Evolutionary conservation across 2,888 invertebrate genomes (phyloP), one percentile per base, ranked within the genome.

Genomic region (Meandrusa payeni): DNA sequence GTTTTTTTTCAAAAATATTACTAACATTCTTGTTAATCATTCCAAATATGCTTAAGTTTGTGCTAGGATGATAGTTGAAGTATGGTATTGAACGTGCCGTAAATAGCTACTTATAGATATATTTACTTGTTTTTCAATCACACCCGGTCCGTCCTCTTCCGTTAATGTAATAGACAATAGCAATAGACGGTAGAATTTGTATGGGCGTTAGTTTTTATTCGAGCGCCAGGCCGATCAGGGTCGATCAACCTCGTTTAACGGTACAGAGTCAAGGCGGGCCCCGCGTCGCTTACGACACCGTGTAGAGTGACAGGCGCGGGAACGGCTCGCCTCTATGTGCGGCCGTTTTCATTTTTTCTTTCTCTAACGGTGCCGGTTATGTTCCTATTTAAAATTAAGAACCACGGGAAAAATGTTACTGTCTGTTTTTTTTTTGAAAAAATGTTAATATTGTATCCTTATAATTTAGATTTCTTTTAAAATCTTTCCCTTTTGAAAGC

Each of bases 181-280:
- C 61, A 62, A 39, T n/a, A n/a, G 34, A 43, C 46, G 45, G 41
- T 27, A 22, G 28, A 33, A 39, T 54, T 52, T 54, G 52, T 55
- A 49, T 46, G 44, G 46, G 51, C 24, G 32, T 24, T 7, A 29
- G 37, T 43, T 44, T 44, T 44, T 44, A 33, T 33, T 15, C 40
- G 54, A 52, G 59, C 64, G 60, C 61, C 63, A 55, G 59, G 50
- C 52, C 50, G 55, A 51, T 50, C 64, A 51, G 57, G 79, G 80
- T 80, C 77, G 76, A 77, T 79, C 71, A 80, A 80, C 80, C 67
- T 76, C 46, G 62, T 64, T 64, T 74, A 80, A 80, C 80, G 79
- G 79, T 59, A 66, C 47, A 36, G 36, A 39, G 54, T 48, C 40
- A 63, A 52, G 63, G 61, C 54, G 61, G 57, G 51, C 54, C 52